Percentiles rank a stretch among this genome's conserved stretches.
Conservation (phyloP, 1,140 invertebrate species). For the Drosophila yakuba region DNA sequence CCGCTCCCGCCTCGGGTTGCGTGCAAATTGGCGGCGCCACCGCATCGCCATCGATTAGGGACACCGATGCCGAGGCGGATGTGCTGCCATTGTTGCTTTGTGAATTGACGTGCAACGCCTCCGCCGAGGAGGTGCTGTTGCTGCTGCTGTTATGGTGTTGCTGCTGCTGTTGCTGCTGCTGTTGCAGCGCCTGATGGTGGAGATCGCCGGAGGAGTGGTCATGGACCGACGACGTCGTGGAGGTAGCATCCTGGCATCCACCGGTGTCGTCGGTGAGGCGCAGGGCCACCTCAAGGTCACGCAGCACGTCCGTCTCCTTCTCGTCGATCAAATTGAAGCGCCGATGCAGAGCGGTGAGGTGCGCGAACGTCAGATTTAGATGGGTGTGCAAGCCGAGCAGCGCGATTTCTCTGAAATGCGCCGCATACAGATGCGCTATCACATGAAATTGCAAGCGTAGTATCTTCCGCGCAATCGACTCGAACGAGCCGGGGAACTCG, state of each 20-base stretch:
- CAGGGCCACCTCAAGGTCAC: conserved; percentile 92
- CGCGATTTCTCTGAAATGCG: conserved; percentile 98
- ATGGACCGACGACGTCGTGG: conserved; percentile 31
- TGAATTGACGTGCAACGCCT: conserved; percentile 71
- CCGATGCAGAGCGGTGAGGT: conserved; percentile 95
- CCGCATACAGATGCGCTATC: conserved; percentile 98
- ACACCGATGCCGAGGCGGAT: conserved; percentile 45
- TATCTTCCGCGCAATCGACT: conserved; percentile 97
- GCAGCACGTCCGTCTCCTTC: conserved; percentile 97
- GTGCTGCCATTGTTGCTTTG: conserved; percentile 62
- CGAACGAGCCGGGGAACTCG: conserved; percentile 97
- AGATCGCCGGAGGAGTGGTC: conserved; percentile 28
- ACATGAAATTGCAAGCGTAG: conserved; percentile 98
- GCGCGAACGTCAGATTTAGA: conserved; percentile 98
- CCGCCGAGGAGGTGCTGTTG: conserved; percentile 59
- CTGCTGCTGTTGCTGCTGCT: conserved; percentile 40
- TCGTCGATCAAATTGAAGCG: conserved; percentile 97
- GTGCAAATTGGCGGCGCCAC: conserved; percentile 79
- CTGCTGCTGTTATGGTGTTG: conserved; percentile 51
- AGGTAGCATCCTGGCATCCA: conserved; percentile 27
- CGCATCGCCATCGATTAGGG: conserved; percentile 79
- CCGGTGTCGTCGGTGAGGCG: conserved; percentile 86
- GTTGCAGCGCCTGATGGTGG: conserved; percentile 16
- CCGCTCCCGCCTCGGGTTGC: conserved; percentile 74
- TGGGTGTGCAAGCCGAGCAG: conserved; percentile 96